A percentile compares a stretch with the other conserved stretches of the same genome.
These are phyloP conservation scores for Drosophila pandora DNA, from an alignment of 1,140 invertebrate species.

Conservation along the genomic window DNA sequence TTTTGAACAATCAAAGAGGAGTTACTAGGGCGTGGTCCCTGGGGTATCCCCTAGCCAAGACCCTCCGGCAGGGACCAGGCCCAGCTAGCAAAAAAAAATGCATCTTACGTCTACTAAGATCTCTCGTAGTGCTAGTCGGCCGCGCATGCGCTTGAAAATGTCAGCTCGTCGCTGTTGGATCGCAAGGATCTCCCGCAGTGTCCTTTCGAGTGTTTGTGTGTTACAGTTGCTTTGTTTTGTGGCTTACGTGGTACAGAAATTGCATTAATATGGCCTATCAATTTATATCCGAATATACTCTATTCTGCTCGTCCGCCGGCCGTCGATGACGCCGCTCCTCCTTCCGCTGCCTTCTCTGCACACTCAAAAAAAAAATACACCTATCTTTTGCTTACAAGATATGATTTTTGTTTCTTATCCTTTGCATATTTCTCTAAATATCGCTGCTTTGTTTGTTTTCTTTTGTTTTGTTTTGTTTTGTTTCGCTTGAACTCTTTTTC, in stretches of 20 bases:
- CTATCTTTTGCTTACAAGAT: slow-evolving; percentile 34
- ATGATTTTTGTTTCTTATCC: slow-evolving; percentile 31
- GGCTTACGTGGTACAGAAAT: slow-evolving; percentile 63
- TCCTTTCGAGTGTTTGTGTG: slow-evolving; percentile 29
- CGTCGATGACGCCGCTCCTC: neutral
- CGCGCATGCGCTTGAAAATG: slow-evolving; percentile 23
- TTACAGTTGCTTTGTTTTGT: slow-evolving; percentile 44
- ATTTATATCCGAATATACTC: slow-evolving; percentile 58
- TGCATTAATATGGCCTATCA: slow-evolving; percentile 81
- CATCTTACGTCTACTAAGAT: slow-evolving; percentile 29
- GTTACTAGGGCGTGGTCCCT: slow-evolving; percentile 45
- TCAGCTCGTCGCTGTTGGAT: neutral
- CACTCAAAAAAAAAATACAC: slow-evolving; percentile 21
- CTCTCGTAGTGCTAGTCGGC: slow-evolving; percentile 25
- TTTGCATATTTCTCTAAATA: slow-evolving; percentile 13
- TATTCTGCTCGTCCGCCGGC: neutral
- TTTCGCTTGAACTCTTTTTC: slow-evolving; percentile 14
- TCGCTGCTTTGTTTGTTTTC: neutral
- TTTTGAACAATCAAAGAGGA: slow-evolving; percentile 50
- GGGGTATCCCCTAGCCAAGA: neutral
- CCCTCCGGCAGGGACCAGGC: slow-evolving; percentile 1
- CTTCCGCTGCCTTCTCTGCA: neutral
- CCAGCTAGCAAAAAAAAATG: slow-evolving; percentile 29
- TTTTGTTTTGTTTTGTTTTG: neutral
- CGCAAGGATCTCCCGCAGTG: neutral